Evolutionary conservation across 1,140 invertebrate genomes (phyloP), one percentile per base, ranked within the genome.

Genomic region (Platyscapa corneri): DNA sequence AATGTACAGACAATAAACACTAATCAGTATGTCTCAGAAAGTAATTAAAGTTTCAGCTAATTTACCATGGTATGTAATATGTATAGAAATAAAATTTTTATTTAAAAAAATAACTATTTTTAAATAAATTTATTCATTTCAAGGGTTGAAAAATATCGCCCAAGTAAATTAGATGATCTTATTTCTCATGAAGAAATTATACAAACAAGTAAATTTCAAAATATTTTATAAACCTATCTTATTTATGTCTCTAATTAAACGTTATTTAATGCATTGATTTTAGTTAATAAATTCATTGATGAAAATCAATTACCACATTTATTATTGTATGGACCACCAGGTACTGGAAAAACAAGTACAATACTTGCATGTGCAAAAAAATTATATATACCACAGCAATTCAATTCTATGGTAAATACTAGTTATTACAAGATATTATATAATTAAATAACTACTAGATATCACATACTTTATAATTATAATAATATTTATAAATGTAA

Each of bases 91-190:
- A 53, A 56, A 72, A 81, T 32, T 23, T 84, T 85, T 65, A 72
- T 76, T 27, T 39, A 37, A 20, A 1, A 16, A 16, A 70, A 46
- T 81, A 32, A 46, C 14, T 67, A n/a, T 3, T 20, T 84, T 89
- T 84, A 84, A 82, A 80, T 87, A 84, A 80, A 83, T 83, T 82
- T n/a, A 12, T 74, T 7, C 88, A 94, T 94, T 87, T 89, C 3
- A 60, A 98, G 98, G 99, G 98, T 99, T 32, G 99, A 99, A 94
- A 99, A 99, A 93, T 99, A 99, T 94, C 96, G 99, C 20, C 99
- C 99, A 27, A 96, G 95, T 67, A 96, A 95, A 77, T 94, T 99
- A 85, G 96, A 98, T 89, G 98, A 99, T 90, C 94, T 99, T 8
- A 98, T 99, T 87, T 99, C 99, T 7, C 99, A 99, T 90, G 97